Evolutionary conservation across 1,140 invertebrate genomes (phyloP).

Genomic region (Melitaea cinxia): DNA sequence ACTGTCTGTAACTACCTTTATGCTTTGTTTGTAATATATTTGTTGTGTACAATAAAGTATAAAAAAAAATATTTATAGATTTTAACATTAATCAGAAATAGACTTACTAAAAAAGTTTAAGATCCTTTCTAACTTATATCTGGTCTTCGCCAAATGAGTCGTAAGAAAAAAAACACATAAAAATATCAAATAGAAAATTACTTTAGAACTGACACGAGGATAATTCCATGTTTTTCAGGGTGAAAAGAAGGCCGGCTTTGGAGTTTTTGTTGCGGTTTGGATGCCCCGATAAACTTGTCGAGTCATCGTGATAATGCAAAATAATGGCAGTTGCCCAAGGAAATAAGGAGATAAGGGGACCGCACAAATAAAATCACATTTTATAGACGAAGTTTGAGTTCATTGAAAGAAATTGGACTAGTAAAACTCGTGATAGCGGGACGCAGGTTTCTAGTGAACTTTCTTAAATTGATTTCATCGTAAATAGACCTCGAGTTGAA

Average conservation of each 20-base stretch:
- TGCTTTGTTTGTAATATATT: too few species aligned
- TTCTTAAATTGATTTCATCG: slow-evolving; percentile 62
- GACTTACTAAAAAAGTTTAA: too few species aligned
- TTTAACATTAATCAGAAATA: too few species aligned
- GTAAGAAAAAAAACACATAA: slow-evolving; percentile 17
- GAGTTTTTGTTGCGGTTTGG: slow-evolving; percentile 54
- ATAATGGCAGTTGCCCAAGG: slow-evolving; percentile 62
- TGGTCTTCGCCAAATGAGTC: too few species aligned
- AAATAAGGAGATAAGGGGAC: slow-evolving; percentile 68
- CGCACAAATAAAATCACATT: slow-evolving; percentile 65
- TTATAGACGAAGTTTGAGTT: slow-evolving; percentile 68
- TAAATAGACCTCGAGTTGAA: slow-evolving; percentile 51
- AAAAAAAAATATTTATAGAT: too few species aligned
- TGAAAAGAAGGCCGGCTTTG: slow-evolving; percentile 42
- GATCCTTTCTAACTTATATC: too few species aligned
- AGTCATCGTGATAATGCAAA: slow-evolving; percentile 68
- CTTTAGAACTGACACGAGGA: slow-evolving; percentile 39
- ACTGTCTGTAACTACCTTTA: too few species aligned
- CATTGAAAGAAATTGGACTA: slow-evolving; percentile 70
- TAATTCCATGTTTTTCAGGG: slow-evolving; percentile 41
- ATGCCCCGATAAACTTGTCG: slow-evolving; percentile 60
- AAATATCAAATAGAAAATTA: slow-evolving; percentile 38
- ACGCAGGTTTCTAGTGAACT: slow-evolving; percentile 52
- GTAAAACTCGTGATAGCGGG: slow-evolving; percentile 45
- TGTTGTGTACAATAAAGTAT: too few species aligned